These are phyloP conservation scores for Barypeithes pellucidus DNA, from an alignment of 2,888 invertebrate genomes.

Conservation along the genomic window DNA sequence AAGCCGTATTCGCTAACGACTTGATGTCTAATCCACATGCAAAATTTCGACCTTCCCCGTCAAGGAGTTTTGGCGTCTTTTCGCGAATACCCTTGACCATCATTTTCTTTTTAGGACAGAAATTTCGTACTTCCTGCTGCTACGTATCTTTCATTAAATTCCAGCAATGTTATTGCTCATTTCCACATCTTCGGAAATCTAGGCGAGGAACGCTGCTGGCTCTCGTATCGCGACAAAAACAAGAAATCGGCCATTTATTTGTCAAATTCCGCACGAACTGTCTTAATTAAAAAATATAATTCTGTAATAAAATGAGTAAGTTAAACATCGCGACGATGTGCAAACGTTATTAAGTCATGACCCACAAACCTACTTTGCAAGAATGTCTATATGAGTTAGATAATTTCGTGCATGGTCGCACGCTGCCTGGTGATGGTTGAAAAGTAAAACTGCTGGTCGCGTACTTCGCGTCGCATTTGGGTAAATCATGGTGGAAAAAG, in stretches of 20 bases:
- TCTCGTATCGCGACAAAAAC: neutral
- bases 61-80: no score
- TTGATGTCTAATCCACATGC: no score
- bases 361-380: constrained; percentile 54
- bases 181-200: neutral
- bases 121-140: no score
- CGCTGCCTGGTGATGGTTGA: constrained; percentile 15
- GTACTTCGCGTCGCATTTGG: neutral
- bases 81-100: no score
- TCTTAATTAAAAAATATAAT: constrained; percentile 42
- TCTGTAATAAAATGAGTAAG: constrained; percentile 30
- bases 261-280: constrained; percentile 1
- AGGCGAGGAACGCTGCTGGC: no score
- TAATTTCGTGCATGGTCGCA: constrained; percentile 50
- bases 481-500: neutral
- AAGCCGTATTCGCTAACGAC: no score
- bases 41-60: no score
- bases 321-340: constrained; percentile 43
- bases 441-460: constrained; percentile 48
- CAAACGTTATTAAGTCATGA: constrained; percentile 55
- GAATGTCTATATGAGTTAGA: constrained; percentile 54
- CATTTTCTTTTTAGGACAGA: no score
- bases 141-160: no score
- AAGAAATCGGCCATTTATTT: constrained; percentile 9
- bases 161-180: neutral